Evolutionary conservation across 1,140 invertebrate species (phyloP).

Genomic region (Psilanteris sp.): DNA sequence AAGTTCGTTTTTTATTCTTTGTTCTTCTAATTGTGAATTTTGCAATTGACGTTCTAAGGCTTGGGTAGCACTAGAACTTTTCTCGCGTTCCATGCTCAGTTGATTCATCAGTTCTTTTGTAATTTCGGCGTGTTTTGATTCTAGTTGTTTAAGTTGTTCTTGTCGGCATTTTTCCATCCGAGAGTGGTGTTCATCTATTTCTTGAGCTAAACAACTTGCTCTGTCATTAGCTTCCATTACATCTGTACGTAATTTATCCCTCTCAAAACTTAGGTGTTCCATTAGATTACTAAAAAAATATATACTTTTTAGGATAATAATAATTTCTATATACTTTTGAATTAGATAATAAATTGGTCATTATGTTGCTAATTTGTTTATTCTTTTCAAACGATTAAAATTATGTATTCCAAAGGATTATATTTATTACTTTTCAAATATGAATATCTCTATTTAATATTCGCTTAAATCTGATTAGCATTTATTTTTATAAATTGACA

Average conservation of each 20-base stretch:
- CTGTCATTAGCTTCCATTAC: conserved; percentile 89
- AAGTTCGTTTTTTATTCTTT: conserved; percentile 80
- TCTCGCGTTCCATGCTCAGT: conserved; percentile 85
- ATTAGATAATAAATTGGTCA: too few species aligned
- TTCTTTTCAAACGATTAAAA: too few species aligned
- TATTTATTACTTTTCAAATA: too few species aligned
- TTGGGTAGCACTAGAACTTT: conserved; percentile 80
- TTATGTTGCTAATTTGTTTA: too few species aligned
- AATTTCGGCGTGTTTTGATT: conserved; percentile 87
- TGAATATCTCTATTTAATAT: too few species aligned
- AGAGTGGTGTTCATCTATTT: conserved; percentile 93
- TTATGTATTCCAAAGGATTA: too few species aligned
- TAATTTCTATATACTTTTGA: too few species aligned
- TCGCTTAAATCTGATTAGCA: too few species aligned
- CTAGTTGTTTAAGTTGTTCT: conserved; percentile 85
- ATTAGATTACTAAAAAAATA: conserved; percentile 76
- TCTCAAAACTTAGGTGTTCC: conserved; percentile 85
- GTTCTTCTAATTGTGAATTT: conserved; percentile 81
- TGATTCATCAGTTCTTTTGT: conserved; percentile 85
- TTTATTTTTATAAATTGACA: too few species aligned
- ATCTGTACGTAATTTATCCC: conserved; percentile 88
- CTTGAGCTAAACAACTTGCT: conserved; percentile 88
- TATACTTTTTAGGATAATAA: too few species aligned
- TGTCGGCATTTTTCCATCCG: conserved; percentile 87
- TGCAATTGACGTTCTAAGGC: conserved; percentile 82